These are phyloP conservation scores for Bostrychus sinensis DNA, from an alignment of 2,113 vertebrate genomes.

Conservation along the genomic window DNA sequence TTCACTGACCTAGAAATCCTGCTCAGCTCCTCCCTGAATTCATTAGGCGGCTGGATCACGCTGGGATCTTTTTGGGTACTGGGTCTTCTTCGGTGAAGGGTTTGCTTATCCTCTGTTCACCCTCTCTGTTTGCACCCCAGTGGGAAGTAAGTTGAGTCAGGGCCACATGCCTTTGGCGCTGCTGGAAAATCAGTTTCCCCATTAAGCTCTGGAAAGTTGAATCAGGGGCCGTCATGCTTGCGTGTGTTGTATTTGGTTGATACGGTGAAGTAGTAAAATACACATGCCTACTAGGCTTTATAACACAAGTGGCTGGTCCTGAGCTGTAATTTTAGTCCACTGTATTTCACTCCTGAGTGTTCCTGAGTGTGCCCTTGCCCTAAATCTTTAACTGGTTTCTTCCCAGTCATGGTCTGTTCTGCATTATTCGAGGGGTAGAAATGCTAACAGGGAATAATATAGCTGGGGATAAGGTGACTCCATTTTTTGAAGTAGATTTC, in stretches of 20 bases:
- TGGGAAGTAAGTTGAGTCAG: constrained; percentile 57
- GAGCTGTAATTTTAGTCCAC: not conserved
- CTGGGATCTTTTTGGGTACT: constrained; percentile 33
- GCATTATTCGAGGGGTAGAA: not conserved
- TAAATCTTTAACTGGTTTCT: not conserved
- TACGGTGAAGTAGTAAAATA: constrained; percentile 41
- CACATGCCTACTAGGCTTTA: not conserved
- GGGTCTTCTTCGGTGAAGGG: constrained; percentile 41
- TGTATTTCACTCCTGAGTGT: not conserved
- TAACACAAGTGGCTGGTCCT: not conserved
- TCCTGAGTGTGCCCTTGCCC: not conserved
- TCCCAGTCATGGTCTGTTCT: not conserved
- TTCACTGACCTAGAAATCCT: constrained; percentile 54
- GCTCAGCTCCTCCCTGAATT: constrained; percentile 28
- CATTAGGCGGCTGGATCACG: constrained; percentile 31
- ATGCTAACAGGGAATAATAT: too few relatives aligned
- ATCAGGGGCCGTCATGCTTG: constrained; percentile 53
- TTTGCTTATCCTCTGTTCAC: constrained; percentile 37
- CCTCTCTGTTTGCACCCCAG: constrained; percentile 15
- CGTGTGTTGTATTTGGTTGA: constrained; percentile 39
- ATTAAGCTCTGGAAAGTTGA: constrained; percentile 68
- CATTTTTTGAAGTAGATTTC: constrained; percentile 1
- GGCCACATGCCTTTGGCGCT: constrained; percentile 55
- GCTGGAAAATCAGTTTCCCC: constrained; percentile 65
- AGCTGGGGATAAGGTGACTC: too few relatives aligned